A percentile compares a stretch with the other conserved stretches of the same genome.
Conservation (phyloP, 1,140 invertebrate genomes). For the Drosophila navojoa region DNA sequence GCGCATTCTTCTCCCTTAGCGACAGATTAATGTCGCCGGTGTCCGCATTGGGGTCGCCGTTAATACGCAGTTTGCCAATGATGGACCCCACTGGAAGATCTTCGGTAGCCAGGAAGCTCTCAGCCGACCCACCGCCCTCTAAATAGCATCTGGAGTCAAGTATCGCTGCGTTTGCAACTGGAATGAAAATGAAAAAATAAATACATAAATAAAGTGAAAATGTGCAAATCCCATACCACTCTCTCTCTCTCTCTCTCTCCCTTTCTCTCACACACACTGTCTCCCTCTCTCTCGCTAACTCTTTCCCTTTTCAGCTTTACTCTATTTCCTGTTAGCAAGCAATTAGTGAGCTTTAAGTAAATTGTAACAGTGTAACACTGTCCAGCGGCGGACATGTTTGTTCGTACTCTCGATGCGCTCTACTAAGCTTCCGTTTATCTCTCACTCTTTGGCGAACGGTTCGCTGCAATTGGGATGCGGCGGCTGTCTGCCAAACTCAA, state of each 20-base stretch:
- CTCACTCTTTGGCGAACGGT: constrained; percentile 35
- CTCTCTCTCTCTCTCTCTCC: constrained; percentile 19
- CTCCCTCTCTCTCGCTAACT: constrained; percentile 4
- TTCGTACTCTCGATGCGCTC: constrained; percentile 69
- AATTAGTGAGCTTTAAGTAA: constrained; percentile 51
- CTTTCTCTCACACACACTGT: constrained; percentile 17
- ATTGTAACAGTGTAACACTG: constrained; percentile 65
- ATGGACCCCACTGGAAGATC: constrained; percentile 91
- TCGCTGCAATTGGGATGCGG: constrained; percentile 47
- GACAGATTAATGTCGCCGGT: constrained; percentile 91
- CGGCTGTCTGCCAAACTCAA: constrained; percentile 32
- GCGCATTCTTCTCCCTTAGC: constrained; percentile 91
- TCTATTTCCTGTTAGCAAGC: constrained; percentile 10
- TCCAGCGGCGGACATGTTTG: constrained; percentile 64
- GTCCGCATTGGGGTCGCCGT: constrained; percentile 89
- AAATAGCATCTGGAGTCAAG: constrained; percentile 94
- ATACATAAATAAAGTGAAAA: constrained; percentile 29
- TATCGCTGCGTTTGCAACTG: constrained; percentile 84
- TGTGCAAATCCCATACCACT: constrained; percentile 15
- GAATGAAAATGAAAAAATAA: constrained; percentile 41
- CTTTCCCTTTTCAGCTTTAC: constrained; percentile 52
- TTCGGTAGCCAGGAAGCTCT: constrained; percentile 95
- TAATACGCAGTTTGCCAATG: constrained; percentile 90
- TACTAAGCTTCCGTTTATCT: constrained; percentile 76
- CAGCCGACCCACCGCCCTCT: constrained; percentile 94